Evolutionary conservation across 1,140 invertebrate genomes (phyloP).

Genomic region (Adelges cooleyi): DNA sequence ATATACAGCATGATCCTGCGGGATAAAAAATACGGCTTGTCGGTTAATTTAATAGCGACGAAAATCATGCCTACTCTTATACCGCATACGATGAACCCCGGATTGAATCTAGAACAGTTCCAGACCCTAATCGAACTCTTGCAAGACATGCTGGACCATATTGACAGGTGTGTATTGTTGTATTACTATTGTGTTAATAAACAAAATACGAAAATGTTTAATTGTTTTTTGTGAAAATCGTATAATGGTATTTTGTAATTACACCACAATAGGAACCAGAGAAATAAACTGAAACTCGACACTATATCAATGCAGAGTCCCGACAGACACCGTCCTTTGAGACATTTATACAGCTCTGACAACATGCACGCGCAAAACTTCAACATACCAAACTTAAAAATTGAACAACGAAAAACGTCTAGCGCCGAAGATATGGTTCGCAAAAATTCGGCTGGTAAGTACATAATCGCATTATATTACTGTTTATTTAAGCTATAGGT

Average conservation of each 20-base stretch:
- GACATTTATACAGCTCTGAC: constrained; percentile 74
- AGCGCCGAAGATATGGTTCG: constrained; percentile 78
- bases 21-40: constrained; percentile 84
- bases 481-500: no score
- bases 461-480: no score
- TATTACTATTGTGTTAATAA: not conserved
- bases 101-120: constrained; percentile 82
- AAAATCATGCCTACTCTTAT: constrained; percentile 84
- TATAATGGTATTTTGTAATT: no score
- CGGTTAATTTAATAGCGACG: constrained; percentile 83
- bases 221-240: no score
- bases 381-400: constrained; percentile 70
- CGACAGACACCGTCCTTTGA: constrained; percentile 58
- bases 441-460: constrained; percentile 65
- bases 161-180: constrained; percentile 52
- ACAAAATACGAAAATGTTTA: no score
- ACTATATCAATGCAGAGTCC: constrained; percentile 61
- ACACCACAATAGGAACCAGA: constrained; percentile 63
- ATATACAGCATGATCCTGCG: constrained; percentile 85
- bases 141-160: constrained; percentile 86
- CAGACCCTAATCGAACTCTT: constrained; percentile 72
- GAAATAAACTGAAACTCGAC: constrained; percentile 71
- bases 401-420: constrained; percentile 74
- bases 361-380: constrained; percentile 73
- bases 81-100: constrained; percentile 84